Evolutionary conservation across 2,113 vertebrate genomes (phyloP).

Genomic region (Gallinago media): DNA sequence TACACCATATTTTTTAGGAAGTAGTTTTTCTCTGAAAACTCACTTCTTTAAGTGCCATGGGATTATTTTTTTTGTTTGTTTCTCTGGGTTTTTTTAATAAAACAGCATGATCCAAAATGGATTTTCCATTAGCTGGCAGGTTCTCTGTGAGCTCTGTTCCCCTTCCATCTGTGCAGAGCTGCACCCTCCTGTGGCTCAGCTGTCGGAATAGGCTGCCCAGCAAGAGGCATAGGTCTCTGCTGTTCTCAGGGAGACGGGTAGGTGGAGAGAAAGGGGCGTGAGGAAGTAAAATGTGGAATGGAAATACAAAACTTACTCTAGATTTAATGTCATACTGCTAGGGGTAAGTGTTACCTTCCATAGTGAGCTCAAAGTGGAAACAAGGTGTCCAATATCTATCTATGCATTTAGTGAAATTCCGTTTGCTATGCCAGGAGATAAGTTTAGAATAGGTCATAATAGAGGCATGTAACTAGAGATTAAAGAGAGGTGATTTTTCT

Average conservation of each 20-base stretch:
- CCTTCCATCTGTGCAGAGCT: conserved; percentile 1
- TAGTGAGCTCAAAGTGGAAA: conserved; percentile 72
- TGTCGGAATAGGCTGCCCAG: background rate
- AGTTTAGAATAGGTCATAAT: conserved; percentile 71
- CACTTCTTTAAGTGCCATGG: background rate
- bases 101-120: background rate
- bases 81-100: background rate
- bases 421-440: conserved; percentile 68
- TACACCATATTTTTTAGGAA: background rate
- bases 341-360: conserved; percentile 66
- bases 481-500: conserved; percentile 60
- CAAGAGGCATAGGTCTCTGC: conserved; percentile 30
- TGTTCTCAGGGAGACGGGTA: conserved; percentile 5
- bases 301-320: conserved; percentile 70
- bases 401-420: conserved; percentile 72
- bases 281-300: conserved; percentile 61
- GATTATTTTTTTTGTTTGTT: background rate
- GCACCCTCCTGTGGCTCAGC: conserved; percentile 41
- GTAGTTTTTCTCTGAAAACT: background rate
- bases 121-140: background rate
- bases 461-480: conserved; percentile 64
- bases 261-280: conserved; percentile 40
- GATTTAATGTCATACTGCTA: conserved; percentile 57
- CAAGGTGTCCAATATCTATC: conserved; percentile 75
- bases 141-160: background rate